Evolutionary conservation across 1,140 invertebrate genomes (phyloP).

Genomic region (Drosophila bocki): DNA sequence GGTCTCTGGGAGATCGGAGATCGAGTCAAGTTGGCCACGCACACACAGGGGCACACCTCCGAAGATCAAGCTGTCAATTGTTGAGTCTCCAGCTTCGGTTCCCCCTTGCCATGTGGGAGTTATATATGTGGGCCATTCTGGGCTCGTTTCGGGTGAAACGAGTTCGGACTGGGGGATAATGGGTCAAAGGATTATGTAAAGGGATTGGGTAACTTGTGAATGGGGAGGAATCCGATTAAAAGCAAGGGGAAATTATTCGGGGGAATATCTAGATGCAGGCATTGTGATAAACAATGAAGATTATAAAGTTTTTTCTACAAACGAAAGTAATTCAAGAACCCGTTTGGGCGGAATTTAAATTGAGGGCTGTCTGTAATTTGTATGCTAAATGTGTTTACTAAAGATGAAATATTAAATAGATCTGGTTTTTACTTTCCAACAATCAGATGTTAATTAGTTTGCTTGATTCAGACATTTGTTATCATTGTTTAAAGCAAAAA

Average conservation of each 20-base stretch:
- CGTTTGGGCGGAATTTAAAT: not conserved
- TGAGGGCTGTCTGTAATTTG: not conserved
- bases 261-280: not conserved
- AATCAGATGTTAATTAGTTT: not conserved
- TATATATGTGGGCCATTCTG: constrained; percentile 75
- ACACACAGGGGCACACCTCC: constrained; percentile 56
- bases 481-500: not conserved
- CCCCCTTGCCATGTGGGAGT: constrained; percentile 54
- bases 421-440: not conserved
- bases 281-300: not conserved
- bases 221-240: constrained; percentile 27
- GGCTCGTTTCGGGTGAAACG: constrained; percentile 8
- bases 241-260: not conserved
- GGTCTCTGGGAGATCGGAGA: constrained; percentile 19
- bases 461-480: not conserved
- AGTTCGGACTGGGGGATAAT: constrained; percentile 18
- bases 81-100: constrained; percentile 7
- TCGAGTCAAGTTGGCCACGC: constrained; percentile 50
- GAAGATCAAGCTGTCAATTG: constrained; percentile 77
- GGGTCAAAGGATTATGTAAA: constrained; percentile 45
- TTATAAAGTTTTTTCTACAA: not conserved
- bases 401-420: not conserved
- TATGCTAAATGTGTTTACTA: not conserved
- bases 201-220: constrained; percentile 22
- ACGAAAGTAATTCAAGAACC: not conserved